phyloP scores from a whole-genome alignment of 2,888 invertebrate species.

The Clepsis dumicolana region DNA sequence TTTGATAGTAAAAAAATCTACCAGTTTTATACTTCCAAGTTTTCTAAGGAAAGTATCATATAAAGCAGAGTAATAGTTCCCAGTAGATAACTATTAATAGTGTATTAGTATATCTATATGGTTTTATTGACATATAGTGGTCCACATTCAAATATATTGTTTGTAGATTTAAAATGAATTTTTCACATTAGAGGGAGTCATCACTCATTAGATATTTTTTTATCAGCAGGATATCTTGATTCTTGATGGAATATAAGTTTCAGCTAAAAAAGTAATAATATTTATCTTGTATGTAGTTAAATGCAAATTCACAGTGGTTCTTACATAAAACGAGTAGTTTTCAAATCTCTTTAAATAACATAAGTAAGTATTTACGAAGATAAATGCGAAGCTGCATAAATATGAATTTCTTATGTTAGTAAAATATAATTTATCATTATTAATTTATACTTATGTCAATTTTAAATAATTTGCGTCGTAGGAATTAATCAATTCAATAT shows the following conservation, averaged over 20 bases:
- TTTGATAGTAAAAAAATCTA: background rate
- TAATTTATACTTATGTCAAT: constrained; percentile 44
- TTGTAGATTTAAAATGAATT: background rate
- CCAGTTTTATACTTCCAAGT: background rate
- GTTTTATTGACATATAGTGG: constrained; percentile 56
- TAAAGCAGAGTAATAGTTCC: background rate
- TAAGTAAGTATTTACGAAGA: constrained; percentile 6
- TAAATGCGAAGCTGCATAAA: constrained; percentile 39
- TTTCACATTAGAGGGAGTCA: background rate
- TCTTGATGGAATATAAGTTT: background rate
- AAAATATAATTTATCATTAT: constrained; percentile 44
- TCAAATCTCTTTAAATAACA: constrained; percentile 22
- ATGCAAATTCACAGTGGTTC: constrained; percentile 32
- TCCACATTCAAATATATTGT: constrained; percentile 45
- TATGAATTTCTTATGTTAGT: constrained; percentile 43
- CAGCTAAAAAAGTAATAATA: constrained; percentile 12
- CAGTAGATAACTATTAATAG: constrained; percentile 8
- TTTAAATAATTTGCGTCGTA: constrained; percentile 40
- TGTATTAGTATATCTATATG: constrained; percentile 19
- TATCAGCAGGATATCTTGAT: background rate
- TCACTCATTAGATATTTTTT: no score
- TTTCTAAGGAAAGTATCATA: background rate
- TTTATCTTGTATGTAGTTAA: constrained; percentile 13
- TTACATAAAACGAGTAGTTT: constrained; percentile 5
- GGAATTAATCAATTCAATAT: constrained; percentile 19